Evolutionary conservation across 2,888 invertebrate species (phyloP), one percentile per base, ranked within the genome.

Genomic region (Nematopogon swammerdamellus): DNA sequence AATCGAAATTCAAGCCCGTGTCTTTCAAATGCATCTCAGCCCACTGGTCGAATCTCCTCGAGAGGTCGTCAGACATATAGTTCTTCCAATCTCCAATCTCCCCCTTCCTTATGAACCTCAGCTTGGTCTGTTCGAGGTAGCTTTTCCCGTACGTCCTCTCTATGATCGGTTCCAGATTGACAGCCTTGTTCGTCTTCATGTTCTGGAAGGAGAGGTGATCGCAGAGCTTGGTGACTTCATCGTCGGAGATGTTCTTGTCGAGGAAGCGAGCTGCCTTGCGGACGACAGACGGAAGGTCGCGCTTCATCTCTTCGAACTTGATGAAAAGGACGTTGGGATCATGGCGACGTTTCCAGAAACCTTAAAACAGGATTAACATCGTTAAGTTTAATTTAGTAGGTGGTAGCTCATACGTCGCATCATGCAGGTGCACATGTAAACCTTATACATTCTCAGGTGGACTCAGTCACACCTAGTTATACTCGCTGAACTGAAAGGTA

Each of bases 261-360:
- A 94, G 70, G 64, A 93, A 93, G 2, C 74, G 61, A 0, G 92
- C 90, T 18, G 94, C 88, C 61, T 83, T 82, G 20, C 80, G 68
- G 8, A 95, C 82, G 0, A 85, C 84, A 0, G 79, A 79, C 0
- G 82, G 75, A 18, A 92, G 80, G 65, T 95, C 87, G 49, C 74
- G 80, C 59, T 89, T 88, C 85, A 93, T 87, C 51, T 92, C 90
- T 72, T 93, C 93, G 61, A 91, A 93, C 58, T 87, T 89, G 46
- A 93, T 72, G 64, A 92, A 89, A 6, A 92, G 73, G 2, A 93
- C 70, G 60, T 92, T 91, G 0, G 85, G 75, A 48, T 90, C 86
- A 56, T 87, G 64, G 18, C 86, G 82, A 46, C 82, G 79, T 50
- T 85, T 82, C 91, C 91, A 91, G 63, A 87, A 91, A 48, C 83